Evolutionary conservation across 2,113 vertebrate species (phyloP), one percentile per base, ranked within the genome.

Genomic region (Glareola pratincola): DNA sequence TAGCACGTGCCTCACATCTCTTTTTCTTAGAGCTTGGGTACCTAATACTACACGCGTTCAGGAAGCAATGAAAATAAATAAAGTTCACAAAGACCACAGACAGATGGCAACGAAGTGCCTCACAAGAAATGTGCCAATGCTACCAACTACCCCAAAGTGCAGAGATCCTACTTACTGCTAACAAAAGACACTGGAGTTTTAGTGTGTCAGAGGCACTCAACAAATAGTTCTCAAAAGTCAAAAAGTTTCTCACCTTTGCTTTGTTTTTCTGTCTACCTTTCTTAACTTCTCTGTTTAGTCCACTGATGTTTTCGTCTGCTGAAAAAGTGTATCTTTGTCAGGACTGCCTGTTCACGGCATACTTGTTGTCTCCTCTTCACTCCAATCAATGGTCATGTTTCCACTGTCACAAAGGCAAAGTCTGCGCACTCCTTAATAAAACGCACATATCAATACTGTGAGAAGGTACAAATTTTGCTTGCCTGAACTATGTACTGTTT

Each of bases 161-260:
- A 79, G 47, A n/a, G 7, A 27, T 47, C 14, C 26, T 43, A 59
- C 37, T 68, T 12, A 29, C 23, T 64, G 37, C 56, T 78, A 60
- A n/a, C 19, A 85, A 85, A 79, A 51, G 10, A 11, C 19, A 30
- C 14, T 9, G 54, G 47, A 56, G 32, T 90, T 95, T 82, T 45
- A 85, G 59, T 59, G n/a, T 14, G 14, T n/a, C 43, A 26, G 24
- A 95, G 53, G 30, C 54, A 10, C 48, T 85, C 60, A 51, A n/a
- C 16, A 93, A 92, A 41, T 60, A 69, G 12, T 80, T 90, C 67
- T 68, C 51, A 47, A 77, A 96, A 91, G 62, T 88, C 12, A 64
- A 21, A 72, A 80, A 53, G 66, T 75, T 23, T 50, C 30, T 74
- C 32, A 53, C 26, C 4, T 66, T 71, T 88, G 32, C 54, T 88